These are phyloP conservation scores for Pimephales promelas DNA, from an alignment of 2,113 vertebrate species.

Conservation along the genomic window DNA sequence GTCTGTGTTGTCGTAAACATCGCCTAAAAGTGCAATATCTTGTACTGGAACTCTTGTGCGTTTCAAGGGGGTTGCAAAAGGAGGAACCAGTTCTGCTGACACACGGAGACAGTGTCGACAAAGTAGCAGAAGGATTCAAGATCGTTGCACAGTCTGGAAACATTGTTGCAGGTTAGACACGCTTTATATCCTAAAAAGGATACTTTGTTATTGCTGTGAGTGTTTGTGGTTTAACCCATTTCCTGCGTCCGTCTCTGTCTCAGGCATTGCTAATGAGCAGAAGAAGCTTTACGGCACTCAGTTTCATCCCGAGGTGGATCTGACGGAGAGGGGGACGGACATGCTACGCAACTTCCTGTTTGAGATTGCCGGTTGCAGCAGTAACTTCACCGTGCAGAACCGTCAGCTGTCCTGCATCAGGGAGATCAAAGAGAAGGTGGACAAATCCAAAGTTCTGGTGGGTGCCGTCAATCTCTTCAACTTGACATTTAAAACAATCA, in stretches of 20 bases:
- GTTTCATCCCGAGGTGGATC: slow-evolving; percentile 97
- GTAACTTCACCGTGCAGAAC: slow-evolving; percentile 93
- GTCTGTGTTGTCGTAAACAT: not conserved
- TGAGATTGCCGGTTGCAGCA: slow-evolving; percentile 92
- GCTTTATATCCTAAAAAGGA: not conserved
- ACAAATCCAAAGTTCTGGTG: slow-evolving; percentile 94
- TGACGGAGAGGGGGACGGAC: slow-evolving; percentile 91
- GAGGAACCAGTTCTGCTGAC: slow-evolving; percentile 95
- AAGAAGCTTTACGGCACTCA: slow-evolving; percentile 97
- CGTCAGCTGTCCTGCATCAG: slow-evolving; percentile 87
- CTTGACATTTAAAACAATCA: not conserved
- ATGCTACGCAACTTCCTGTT: slow-evolving; percentile 96
- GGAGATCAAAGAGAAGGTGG: slow-evolving; percentile 89
- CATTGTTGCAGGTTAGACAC: slow-evolving; percentile 88
- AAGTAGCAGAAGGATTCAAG: slow-evolving; percentile 98
- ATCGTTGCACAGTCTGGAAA: slow-evolving; percentile 95
- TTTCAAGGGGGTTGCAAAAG: slow-evolving; percentile 92
- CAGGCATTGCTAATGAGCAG: slow-evolving; percentile 96
- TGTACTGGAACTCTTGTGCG: not conserved
- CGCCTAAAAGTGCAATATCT: too few species aligned
- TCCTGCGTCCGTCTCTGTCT: not conserved
- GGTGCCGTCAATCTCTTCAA: slow-evolving; percentile 57
- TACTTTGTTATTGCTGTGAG: not conserved
- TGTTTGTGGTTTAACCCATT: not conserved
- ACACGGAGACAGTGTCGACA: slow-evolving; percentile 97